Percentiles rank a stretch among this genome's conserved stretches.
phyloP scores from a whole-genome alignment of 2,888 invertebrate species.

The Papilio elwesi region DNA sequence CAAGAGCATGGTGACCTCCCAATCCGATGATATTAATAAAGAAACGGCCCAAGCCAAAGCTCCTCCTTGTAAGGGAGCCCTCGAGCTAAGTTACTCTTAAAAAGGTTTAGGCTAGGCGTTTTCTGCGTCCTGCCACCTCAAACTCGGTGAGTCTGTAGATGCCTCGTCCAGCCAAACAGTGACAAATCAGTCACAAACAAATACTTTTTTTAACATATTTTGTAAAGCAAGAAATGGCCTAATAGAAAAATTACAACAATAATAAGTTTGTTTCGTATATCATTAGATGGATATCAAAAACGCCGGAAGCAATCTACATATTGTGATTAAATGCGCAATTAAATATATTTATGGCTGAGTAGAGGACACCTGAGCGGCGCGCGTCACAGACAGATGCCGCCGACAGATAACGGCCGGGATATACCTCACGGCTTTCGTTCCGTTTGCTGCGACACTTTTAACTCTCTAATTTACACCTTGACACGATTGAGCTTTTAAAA shows the following conservation, averaged over 20 bases:
- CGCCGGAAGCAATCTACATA: constrained; percentile 33
- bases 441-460: constrained; percentile 34
- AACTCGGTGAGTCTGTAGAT: too few species aligned
- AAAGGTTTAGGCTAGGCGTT: too few species aligned
- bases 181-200: too few species aligned
- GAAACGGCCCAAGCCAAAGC: too few species aligned
- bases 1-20: too few species aligned
- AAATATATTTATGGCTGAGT: constrained; percentile 36
- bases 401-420: constrained; percentile 27
- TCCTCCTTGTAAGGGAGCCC: too few species aligned
- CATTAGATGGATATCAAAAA: constrained; percentile 33
- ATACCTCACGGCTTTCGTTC: constrained; percentile 28
- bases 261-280: constrained; percentile 6
- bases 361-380: constrained; percentile 24
- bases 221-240: not conserved
- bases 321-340: constrained; percentile 37
- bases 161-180: too few species aligned
- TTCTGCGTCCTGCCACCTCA: too few species aligned
- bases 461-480: constrained; percentile 29
- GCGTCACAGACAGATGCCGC: constrained; percentile 37
- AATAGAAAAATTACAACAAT: not conserved
- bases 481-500: constrained; percentile 9
- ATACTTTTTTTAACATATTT: not conserved
- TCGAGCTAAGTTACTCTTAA: too few species aligned
- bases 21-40: too few species aligned